Percentiles rank a stretch among this genome's conserved stretches.
Evolutionary conservation across 2,888 invertebrate genomes (phyloP).

Genomic region (Drosophila mulleri): DNA sequence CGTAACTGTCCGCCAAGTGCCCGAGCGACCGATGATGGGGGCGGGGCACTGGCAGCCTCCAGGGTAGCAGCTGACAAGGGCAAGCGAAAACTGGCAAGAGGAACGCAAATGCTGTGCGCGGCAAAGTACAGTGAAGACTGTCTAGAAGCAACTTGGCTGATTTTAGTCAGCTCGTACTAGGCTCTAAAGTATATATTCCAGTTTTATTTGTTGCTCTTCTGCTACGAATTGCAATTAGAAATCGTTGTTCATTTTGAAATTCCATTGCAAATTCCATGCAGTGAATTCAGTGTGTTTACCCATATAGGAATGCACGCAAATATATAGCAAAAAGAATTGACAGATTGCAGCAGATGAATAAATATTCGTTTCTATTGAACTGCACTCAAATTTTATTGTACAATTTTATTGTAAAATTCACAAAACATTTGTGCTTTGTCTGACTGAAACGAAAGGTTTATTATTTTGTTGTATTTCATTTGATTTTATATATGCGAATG

Average conservation of each 20-base stretch:
- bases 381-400: constrained; percentile 32
- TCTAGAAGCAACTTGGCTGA: background rate
- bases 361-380: constrained; percentile 39
- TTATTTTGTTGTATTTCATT: constrained; percentile 1
- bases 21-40: background rate
- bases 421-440: constrained; percentile 24
- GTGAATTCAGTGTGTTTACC: background rate
- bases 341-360: constrained; percentile 32
- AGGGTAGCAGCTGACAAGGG: constrained; percentile 1
- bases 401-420: constrained; percentile 36
- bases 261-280: background rate
- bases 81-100: background rate
- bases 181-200: too few relatives aligned
- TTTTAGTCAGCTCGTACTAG: too few relatives aligned
- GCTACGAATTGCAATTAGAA: background rate
- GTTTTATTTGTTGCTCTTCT: background rate
- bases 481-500: background rate
- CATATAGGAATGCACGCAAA: too few relatives aligned
- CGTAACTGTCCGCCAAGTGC: constrained; percentile 56
- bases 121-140: background rate
- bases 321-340: background rate
- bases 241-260: background rate
- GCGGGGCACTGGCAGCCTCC: background rate
- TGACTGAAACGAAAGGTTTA: constrained; percentile 13
- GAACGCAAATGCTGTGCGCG: background rate